Conservation (phyloP, 92 coral and sea anemone genomes). For the Porites rus region DNA sequence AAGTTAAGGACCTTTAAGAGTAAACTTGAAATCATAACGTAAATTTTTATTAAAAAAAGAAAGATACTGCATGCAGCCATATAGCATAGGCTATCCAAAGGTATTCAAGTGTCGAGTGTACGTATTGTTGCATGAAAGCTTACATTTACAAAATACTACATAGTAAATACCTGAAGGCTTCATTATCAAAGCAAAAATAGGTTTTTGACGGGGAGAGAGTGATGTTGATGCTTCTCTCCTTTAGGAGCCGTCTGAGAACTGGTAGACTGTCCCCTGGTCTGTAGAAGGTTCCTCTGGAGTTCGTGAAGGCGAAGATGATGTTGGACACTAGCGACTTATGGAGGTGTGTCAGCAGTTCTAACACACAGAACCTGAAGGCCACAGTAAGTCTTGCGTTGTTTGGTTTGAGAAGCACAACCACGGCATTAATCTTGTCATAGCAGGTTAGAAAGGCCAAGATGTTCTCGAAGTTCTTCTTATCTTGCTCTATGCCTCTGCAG, state of each 20-base stretch:
- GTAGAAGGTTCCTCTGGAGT: conserved; percentile 39
- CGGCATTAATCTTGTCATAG: conserved; percentile 27
- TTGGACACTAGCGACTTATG: too few relatives aligned
- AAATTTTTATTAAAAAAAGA: too few relatives aligned
- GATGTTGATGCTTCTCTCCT: not conserved
- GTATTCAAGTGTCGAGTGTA: too few relatives aligned
- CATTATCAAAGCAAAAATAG: conserved; percentile 8
- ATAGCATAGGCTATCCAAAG: too few relatives aligned
- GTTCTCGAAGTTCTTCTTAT: conserved; percentile 27
- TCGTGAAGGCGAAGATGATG: conserved; percentile 34
- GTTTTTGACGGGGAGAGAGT: conserved; percentile 10
- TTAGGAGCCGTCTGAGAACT: conserved; percentile 19
- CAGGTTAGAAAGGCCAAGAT: conserved; percentile 34
- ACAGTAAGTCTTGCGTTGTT: conserved; percentile 37
- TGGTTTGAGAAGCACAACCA: conserved; percentile 37
- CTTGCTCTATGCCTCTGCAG: conserved; percentile 27
- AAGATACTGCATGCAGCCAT: too few relatives aligned
- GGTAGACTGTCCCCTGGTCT: conserved; percentile 39
- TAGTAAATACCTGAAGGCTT: conserved; percentile 14
- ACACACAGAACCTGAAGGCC: conserved; percentile 41
- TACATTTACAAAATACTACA: too few relatives aligned
- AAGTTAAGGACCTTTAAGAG: too few relatives aligned
- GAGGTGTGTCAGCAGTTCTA: conserved; percentile 39
- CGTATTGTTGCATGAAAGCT: too few relatives aligned
- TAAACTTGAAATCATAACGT: too few relatives aligned